Percentiles rank a stretch among this genome's conserved stretches.
These are phyloP conservation scores for Heliconius eleuchia DNA, from an alignment of 1,140 invertebrate species.

Conservation along the genomic window DNA sequence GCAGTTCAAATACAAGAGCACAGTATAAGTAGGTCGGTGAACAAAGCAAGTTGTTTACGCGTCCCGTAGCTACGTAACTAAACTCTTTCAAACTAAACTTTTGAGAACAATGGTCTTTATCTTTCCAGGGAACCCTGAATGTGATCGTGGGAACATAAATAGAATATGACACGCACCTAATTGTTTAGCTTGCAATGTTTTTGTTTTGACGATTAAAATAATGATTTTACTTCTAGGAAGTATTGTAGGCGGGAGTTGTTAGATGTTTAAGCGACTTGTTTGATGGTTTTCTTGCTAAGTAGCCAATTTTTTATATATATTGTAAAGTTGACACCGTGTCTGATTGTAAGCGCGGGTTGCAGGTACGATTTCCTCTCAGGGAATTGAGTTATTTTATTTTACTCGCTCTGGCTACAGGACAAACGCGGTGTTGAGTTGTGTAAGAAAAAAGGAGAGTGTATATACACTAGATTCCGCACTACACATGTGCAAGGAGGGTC, in stretches of 20 bases:
- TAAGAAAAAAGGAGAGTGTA: too few species aligned
- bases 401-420: too few species aligned
- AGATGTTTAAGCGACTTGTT: conserved; percentile 1
- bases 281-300: neutral
- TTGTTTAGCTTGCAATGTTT: conserved; percentile 18
- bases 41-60: conserved; percentile 55
- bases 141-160: conserved; percentile 65
- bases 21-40: conserved; percentile 48
- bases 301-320: neutral
- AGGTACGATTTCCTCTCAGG: too few species aligned
- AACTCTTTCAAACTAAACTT: conserved; percentile 49
- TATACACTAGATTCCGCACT: too few species aligned
- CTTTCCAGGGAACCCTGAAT: conserved; percentile 61
- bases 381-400: too few species aligned
- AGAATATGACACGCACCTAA: conserved; percentile 32
- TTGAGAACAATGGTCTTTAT: conserved; percentile 62
- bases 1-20: neutral
- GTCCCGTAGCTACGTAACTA: conserved; percentile 45
- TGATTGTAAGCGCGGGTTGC: neutral
- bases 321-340: neutral
- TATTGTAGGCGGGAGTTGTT: neutral
- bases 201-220: conserved; percentile 8
- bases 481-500: too few species aligned
- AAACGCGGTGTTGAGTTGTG: too few species aligned
- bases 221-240: conserved; percentile 5